Base-by-base conservation (phyloP, 2,888 invertebrate species). In the Andrena chrysosceles region DNA sequence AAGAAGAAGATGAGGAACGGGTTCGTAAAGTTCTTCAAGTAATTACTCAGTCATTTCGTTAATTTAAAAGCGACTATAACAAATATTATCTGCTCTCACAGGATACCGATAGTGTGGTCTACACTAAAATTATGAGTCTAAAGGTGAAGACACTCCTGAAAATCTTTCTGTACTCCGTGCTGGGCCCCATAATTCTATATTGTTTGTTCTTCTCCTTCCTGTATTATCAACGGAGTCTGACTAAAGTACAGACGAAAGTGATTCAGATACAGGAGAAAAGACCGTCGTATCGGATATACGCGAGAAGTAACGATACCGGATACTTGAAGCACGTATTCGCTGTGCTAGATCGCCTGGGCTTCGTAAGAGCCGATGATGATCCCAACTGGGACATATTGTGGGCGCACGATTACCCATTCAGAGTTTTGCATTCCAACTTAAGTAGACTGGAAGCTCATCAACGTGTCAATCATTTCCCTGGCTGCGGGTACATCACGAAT, bases 321-420 rank as follows among this genome's bases (percentile, higher is more conserved):
- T 95, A 97, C 87, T 94, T 98, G 76, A 96, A 96, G 90, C 98
- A 99, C 94, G 97, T 99, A 0, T 96, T 97, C 90, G 95, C 96
- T 48, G 96, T 98, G 1, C 95, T 99, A 82, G 95, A 97, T 8
- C 95, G 97, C 84, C 93, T 97, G 16, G 98, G 98, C 0, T 98
- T 96, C 90, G 94, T 95, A 75, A 95, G 96, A 85, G 95, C 95
- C 0, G 93, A 94, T 0, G 93, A 94, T 49, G 94, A 95, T 0
- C 94, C 95, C 0, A 95, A 96, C 1, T 99, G 99, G 98, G 96
- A 97, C 92, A 95, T 99, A 0, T 94, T 99, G 10, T 99, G 99
- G 99, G 96, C 98, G 0, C 98, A 99, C 93, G 98, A 98, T 90
- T 99, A 98, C 93, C 99, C 99, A 0, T 99, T 98, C 91, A 93